Percentiles rank a stretch among this genome's conserved stretches.
These are phyloP conservation scores for Latheticus oryzae DNA, from an alignment of 2,888 invertebrate species.

Conservation along the genomic window DNA sequence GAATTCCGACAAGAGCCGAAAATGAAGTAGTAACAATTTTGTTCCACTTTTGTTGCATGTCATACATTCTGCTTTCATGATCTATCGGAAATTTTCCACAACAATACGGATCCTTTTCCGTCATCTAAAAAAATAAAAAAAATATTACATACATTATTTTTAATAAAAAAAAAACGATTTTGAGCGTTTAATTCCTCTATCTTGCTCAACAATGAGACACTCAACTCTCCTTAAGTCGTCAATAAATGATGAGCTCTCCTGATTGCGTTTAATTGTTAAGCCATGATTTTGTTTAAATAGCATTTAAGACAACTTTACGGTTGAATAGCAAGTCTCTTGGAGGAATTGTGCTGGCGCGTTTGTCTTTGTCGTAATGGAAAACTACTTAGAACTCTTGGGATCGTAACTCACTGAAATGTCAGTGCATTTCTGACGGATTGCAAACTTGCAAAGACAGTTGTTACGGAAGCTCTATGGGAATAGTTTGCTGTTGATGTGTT, in stretches of 20 bases:
- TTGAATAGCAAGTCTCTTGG: constrained; percentile 12
- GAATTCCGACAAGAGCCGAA: constrained; percentile 16
- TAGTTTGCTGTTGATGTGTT: constrained; percentile 38
- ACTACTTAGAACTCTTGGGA: constrained; percentile 35
- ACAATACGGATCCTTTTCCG: constrained; percentile 28
- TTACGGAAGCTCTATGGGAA: constrained; percentile 38
- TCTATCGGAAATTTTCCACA: constrained; percentile 38
- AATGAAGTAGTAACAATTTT: constrained; percentile 25
- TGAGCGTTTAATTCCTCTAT: too few relatives aligned
- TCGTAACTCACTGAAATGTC: constrained; percentile 37
- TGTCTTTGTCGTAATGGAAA: constrained; percentile 39
- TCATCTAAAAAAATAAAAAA: constrained; percentile 10
- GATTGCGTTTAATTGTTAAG: constrained; percentile 18
- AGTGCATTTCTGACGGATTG: constrained; percentile 41
- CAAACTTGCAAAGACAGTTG: constrained; percentile 41
- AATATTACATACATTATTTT: background rate
- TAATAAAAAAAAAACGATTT: too few relatives aligned
- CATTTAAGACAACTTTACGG: constrained; percentile 18
- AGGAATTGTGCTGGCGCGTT: constrained; percentile 16
- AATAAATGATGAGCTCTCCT: constrained; percentile 7
- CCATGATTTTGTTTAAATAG: constrained; percentile 27
- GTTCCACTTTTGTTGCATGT: constrained; percentile 34
- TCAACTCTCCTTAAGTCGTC: background rate
- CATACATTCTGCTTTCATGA: constrained; percentile 17
- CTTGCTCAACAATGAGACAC: constrained; percentile 15